Conservation (phyloP, 2,797 vertebrate genomes). For the Astyanax mexicanus region DNA sequence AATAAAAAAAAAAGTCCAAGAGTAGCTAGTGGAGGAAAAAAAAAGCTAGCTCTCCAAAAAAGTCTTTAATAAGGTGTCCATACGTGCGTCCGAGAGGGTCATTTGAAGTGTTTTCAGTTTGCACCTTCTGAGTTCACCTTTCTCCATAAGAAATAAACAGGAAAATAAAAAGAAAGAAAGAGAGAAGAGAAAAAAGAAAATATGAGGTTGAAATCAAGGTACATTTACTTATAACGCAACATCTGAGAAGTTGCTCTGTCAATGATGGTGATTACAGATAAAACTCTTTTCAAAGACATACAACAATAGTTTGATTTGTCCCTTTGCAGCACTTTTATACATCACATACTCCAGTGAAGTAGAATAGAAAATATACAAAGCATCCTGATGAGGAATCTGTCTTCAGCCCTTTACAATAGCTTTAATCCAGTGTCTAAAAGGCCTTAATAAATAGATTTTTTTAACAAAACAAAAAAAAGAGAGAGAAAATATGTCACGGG, state of each 20-base stretch:
- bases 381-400: slow-evolving; percentile 76
- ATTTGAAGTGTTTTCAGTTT: slow-evolving; percentile 28
- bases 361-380: slow-evolving; percentile 45
- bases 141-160: not conserved
- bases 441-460: slow-evolving; percentile 69
- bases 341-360: slow-evolving; percentile 74
- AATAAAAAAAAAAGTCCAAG: not conserved
- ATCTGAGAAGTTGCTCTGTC: slow-evolving; percentile 1
- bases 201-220: not conserved
- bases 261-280: not conserved
- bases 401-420: slow-evolving; percentile 38
- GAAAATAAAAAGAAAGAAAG: too few relatives aligned
- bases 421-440: slow-evolving; percentile 63
- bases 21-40: not conserved
- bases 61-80: not conserved
- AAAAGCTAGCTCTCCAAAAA: slow-evolving; percentile 11
- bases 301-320: slow-evolving; percentile 44
- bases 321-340: slow-evolving; percentile 71
- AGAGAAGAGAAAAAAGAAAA: not conserved
- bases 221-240: not conserved
- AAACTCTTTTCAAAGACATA: not conserved
- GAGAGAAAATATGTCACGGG: slow-evolving; percentile 42
- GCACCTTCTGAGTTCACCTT: not conserved
- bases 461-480: not conserved
- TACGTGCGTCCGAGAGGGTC: not conserved